Percentiles rank a stretch among this genome's conserved stretches.
These are phyloP conservation scores for Phoenicopterus ruber DNA, from an alignment of 2,113 vertebrate genomes.

Conservation along the genomic window DNA sequence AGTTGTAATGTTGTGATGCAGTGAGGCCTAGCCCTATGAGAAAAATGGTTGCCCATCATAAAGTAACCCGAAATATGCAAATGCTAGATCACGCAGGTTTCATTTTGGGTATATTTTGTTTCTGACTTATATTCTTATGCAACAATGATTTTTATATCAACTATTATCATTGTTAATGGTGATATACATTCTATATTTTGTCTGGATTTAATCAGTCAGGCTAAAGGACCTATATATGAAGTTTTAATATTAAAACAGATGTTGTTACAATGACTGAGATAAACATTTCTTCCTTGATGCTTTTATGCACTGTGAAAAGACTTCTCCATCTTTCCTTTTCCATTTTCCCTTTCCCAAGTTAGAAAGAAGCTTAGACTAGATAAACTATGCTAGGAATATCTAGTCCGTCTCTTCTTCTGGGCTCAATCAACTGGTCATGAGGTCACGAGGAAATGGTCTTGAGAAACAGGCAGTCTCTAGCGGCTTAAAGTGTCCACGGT, in stretches of 20 bases:
- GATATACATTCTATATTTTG: background rate
- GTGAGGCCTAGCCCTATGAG: background rate
- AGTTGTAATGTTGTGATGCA: background rate
- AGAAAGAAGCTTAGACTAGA: background rate
- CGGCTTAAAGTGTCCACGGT: background rate
- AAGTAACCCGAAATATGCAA: background rate
- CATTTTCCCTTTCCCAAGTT: background rate
- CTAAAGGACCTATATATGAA: background rate
- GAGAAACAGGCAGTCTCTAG: background rate
- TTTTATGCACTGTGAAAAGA: background rate
- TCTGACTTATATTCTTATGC: background rate
- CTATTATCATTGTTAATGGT: background rate
- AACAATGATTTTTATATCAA: background rate
- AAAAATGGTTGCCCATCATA: background rate
- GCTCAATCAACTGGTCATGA: background rate
- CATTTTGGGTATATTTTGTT: background rate
- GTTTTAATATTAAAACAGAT: background rate
- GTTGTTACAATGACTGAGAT: background rate
- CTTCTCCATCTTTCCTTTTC: background rate
- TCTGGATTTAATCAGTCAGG: background rate
- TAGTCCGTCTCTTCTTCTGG: background rate
- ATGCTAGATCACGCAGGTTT: background rate
- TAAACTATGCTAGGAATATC: background rate
- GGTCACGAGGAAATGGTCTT: background rate
- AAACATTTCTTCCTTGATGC: background rate